These are phyloP conservation scores for Tineola bisselliella DNA, from an alignment of 2,888 invertebrate species.

Conservation along the genomic window DNA sequence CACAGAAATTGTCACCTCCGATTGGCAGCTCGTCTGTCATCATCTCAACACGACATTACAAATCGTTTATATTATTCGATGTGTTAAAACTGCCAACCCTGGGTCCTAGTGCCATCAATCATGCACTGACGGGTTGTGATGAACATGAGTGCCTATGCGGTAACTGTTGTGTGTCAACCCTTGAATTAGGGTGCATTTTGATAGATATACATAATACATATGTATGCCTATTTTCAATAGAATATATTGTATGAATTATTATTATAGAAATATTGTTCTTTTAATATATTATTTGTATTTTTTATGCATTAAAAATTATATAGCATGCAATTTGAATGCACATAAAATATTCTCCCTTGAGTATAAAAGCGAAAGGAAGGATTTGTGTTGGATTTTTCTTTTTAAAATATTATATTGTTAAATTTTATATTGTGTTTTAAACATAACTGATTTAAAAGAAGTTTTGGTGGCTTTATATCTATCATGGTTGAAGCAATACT, in stretches of 20 bases:
- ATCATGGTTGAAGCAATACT: too few relatives aligned
- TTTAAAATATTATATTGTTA: too few relatives aligned
- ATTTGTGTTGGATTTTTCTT: too few relatives aligned
- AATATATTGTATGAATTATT: neutral
- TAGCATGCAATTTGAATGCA: too few relatives aligned
- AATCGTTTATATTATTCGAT: conserved; percentile 1
- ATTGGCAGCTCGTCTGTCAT: neutral
- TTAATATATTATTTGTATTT: too few relatives aligned
- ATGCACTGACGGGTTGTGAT: conserved; percentile 4
- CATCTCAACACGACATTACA: neutral
- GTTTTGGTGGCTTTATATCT: too few relatives aligned
- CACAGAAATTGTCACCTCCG: neutral
- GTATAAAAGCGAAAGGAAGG: too few relatives aligned
- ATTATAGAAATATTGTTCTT: too few relatives aligned
- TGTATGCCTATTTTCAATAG: neutral
- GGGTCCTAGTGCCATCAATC: neutral
- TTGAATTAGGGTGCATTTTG: neutral
- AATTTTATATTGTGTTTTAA: too few relatives aligned
- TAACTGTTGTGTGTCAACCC: neutral
- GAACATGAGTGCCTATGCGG: conserved; percentile 1
- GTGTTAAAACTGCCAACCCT: conserved; percentile 5
- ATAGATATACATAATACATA: neutral
- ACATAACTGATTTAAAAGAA: too few relatives aligned
- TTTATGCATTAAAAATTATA: too few relatives aligned
- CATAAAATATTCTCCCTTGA: too few relatives aligned